These are phyloP conservation scores for Myotis lucifugus DNA, from an alignment of 2,113 vertebrate species.

Conservation along the genomic window DNA sequence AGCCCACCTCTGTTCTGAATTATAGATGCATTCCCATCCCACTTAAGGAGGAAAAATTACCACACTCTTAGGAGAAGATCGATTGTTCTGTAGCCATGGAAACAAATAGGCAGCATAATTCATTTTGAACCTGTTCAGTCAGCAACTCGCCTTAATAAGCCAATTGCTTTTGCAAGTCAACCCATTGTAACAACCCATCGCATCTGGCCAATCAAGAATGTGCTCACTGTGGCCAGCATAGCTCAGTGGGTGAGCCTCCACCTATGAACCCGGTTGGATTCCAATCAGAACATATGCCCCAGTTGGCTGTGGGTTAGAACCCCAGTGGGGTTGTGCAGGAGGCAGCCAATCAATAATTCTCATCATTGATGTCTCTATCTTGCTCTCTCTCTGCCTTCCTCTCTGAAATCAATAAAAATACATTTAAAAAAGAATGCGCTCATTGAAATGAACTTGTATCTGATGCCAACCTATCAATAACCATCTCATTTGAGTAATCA, in stretches of 20 bases:
- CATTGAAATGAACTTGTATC: background rate
- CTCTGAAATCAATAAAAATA: too few species aligned
- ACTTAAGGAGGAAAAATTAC: background rate
- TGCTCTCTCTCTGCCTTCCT: too few species aligned
- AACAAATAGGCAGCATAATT: background rate
- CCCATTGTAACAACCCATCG: background rate
- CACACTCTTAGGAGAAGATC: background rate
- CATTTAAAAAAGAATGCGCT: background rate
- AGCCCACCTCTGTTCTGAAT: constrained; percentile 1
- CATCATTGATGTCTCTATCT: too few species aligned
- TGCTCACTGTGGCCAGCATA: background rate
- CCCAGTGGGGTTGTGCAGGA: too few species aligned
- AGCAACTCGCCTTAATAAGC: background rate
- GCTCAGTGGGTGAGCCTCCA: too few species aligned
- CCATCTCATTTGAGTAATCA: background rate
- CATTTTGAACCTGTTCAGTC: background rate
- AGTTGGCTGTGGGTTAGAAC: too few species aligned
- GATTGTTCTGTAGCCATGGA: background rate
- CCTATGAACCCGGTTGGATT: too few species aligned
- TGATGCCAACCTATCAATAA: background rate
- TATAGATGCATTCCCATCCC: background rate
- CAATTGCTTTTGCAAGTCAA: background rate
- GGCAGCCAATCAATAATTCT: too few species aligned
- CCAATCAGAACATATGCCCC: too few species aligned
- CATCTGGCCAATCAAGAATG: background rate